Percentiles rank a stretch among this genome's conserved stretches.
phyloP scores from a whole-genome alignment of 2,797 vertebrate genomes.

The Acanthis flammea region DNA sequence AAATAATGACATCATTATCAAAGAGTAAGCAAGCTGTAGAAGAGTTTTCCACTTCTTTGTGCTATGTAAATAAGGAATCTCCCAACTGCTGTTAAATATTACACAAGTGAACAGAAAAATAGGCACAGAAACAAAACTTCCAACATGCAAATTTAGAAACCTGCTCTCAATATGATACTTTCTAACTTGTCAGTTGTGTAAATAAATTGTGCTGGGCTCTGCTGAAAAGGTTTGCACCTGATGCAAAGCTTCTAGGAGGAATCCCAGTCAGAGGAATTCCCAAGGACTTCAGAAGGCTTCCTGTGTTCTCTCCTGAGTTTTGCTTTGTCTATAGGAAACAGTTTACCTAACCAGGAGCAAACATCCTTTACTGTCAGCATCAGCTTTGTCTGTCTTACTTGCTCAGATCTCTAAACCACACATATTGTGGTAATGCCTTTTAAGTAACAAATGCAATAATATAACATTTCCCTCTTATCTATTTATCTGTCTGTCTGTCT shows the following conservation, averaged over 20 bases:
- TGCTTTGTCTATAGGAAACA: not conserved
- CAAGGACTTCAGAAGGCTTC: not conserved
- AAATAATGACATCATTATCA: constrained; percentile 4
- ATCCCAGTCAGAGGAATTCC: not conserved
- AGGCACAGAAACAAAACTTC: not conserved
- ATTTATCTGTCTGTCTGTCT: not conserved
- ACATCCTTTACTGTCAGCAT: not conserved
- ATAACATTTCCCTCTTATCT: not conserved
- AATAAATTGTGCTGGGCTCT: not conserved
- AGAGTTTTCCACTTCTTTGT: not conserved
- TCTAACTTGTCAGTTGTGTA: not conserved
- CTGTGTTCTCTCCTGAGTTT: not conserved
- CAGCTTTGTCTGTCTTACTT: not conserved
- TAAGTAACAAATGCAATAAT: not conserved
- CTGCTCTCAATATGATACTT: not conserved
- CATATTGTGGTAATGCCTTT: not conserved
- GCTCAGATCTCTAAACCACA: not conserved
- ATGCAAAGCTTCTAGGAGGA: not conserved
- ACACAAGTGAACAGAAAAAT: not conserved
- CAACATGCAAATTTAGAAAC: not conserved
- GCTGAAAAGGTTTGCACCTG: not conserved
- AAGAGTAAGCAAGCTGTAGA: not conserved
- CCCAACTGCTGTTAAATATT: not conserved
- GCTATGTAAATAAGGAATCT: not conserved
- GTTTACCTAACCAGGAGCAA: not conserved